Evolutionary conservation across 2,888 invertebrate genomes (phyloP).

Genomic region (Venustoraphidia nigricollis): DNA sequence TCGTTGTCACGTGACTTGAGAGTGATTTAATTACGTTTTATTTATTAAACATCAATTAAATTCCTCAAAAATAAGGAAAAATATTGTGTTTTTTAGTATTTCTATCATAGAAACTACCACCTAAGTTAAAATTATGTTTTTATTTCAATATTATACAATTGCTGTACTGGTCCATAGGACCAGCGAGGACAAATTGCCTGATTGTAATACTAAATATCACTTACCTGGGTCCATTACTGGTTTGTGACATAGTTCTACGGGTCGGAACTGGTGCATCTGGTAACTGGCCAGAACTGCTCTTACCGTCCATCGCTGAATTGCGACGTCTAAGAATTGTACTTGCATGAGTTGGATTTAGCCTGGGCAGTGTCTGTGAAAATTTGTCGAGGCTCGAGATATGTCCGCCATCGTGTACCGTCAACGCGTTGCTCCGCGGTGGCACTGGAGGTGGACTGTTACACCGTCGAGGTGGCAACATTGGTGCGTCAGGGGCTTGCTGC

Average conservation of each 20-base stretch:
- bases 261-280: slow-evolving; percentile 16
- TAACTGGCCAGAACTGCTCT: slow-evolving; percentile 1
- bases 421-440: slow-evolving; percentile 35
- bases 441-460: slow-evolving; percentile 47
- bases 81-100: too few relatives aligned
- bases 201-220: slow-evolving; percentile 4
- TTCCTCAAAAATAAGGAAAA: too few relatives aligned
- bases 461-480: slow-evolving; percentile 52
- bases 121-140: too few relatives aligned
- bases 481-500: slow-evolving; percentile 50
- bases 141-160: too few relatives aligned
- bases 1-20: too few relatives aligned
- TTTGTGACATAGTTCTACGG: slow-evolving; percentile 13
- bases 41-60: too few relatives aligned
- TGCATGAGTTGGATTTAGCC: slow-evolving; percentile 34
- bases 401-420: slow-evolving; percentile 3
- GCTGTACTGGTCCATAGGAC: too few relatives aligned
- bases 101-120: too few relatives aligned
- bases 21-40: too few relatives aligned
- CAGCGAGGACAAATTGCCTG: too few relatives aligned
- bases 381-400: slow-evolving; percentile 6
- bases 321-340: slow-evolving; percentile 38
- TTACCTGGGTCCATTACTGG: slow-evolving; percentile 24
- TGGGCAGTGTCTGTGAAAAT: slow-evolving; percentile 23
- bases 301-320: slow-evolving; percentile 30